Evolutionary conservation across 2,797 vertebrate genomes (phyloP), one percentile per base, ranked within the genome.

Genomic region (Phoebastria nigripes): DNA sequence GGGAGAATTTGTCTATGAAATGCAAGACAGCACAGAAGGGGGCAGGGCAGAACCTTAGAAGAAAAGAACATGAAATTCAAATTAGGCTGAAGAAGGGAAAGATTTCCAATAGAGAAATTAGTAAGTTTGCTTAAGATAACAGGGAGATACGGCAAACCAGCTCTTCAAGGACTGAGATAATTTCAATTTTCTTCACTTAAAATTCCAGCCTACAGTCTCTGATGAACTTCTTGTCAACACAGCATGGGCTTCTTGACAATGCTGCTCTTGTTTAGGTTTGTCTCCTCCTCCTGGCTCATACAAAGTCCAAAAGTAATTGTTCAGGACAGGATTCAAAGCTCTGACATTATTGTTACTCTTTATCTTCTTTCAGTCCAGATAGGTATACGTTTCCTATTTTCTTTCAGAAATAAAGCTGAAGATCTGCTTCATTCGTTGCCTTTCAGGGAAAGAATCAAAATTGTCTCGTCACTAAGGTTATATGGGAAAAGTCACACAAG

Each of bases 381-480:
- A 56, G 21, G 21, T 35, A 51, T 22, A 76, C 6, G 28, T 62
- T 86, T 95, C 73, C 70, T 93, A 35, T 78, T 90, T 93, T 84
- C 49, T 90, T 54, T 84, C 70, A 84, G 66, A 93, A 93, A 87
- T 25, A 90, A 94, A 92, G 83, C 22, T 77, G 86, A 76, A 84
- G 70, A 77, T 77, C 78, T 79, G 58, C 59, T 94, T 96, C 77
- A 77, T 63, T 89, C 1, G 0, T n/a, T 85, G 78, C 39, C 74
- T 94, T 94, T 87, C 83, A 80, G 63, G 78, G 15, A 82, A 85
- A 93, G 81, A 92, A 93, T 80, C 63, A 87, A 82, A 80, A 77
- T 21, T 41, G 20, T 79, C 58, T 95, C 51, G 89, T 87, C 77
- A 74, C 59, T 80, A 82, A 80, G 29, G 55, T 89, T 66, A 37